Percentiles rank a stretch among this genome's conserved stretches.
Conservation (phyloP, 2,113 vertebrate species). For the Toxostoma redivivum region DNA sequence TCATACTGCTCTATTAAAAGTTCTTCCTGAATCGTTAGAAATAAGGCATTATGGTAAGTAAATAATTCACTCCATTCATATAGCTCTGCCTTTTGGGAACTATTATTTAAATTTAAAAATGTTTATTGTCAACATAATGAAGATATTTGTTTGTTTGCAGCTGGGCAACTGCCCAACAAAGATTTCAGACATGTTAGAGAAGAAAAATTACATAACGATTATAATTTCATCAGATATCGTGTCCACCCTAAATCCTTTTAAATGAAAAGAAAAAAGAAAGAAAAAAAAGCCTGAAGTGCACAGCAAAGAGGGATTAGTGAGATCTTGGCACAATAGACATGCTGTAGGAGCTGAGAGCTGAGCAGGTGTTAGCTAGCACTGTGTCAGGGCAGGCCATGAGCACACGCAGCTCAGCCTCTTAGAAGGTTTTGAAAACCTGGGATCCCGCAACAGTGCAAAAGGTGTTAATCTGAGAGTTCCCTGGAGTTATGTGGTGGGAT, state of each 20-base stretch:
- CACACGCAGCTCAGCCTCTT: background rate
- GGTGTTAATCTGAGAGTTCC: background rate
- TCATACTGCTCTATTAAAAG: background rate
- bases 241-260: background rate
- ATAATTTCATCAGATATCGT: background rate
- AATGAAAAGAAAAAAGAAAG: background rate
- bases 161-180: background rate
- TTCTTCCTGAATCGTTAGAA: background rate
- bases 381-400: rapidly evolving
- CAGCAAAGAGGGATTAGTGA: background rate
- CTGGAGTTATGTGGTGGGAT: background rate
- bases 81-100: background rate
- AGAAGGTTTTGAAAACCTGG: background rate
- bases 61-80: background rate
- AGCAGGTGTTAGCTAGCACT: rapidly evolving
- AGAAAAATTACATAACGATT: background rate
- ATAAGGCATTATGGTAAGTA: background rate
- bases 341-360: background rate
- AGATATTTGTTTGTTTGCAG: background rate
- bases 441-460: background rate
- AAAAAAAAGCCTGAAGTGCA: background rate
- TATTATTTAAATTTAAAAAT: background rate
- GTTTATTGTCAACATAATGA: background rate
- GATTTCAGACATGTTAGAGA: background rate
- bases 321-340: background rate